Conservation (phyloP, 2,888 invertebrate species). For the Therioaphis trifolii region DNA sequence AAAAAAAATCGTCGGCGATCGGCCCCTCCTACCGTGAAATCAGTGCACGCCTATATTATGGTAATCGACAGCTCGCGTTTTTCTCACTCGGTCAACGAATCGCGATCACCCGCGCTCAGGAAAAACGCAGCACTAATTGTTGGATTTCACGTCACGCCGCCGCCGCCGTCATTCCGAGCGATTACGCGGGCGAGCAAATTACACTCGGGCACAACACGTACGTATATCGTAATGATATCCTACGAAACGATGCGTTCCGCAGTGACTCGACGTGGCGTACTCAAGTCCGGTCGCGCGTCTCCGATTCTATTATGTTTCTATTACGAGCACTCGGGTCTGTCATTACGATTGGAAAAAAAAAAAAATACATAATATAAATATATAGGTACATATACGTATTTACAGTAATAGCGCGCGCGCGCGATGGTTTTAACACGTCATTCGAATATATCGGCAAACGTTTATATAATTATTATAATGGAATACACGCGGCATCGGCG, state of each 20-base stretch:
- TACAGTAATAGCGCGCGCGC: not conserved
- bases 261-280: not conserved
- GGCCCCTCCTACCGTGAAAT: too few relatives aligned
- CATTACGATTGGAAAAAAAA: conserved; percentile 13
- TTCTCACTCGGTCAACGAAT: too few relatives aligned
- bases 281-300: not conserved
- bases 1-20: too few relatives aligned
- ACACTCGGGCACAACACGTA: not conserved
- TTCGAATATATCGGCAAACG: conserved; percentile 61
- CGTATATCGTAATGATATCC: not conserved
- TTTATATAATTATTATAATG: conserved; percentile 57
- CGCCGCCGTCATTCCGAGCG: not conserved
- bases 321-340: not conserved
- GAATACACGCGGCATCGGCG: too few relatives aligned
- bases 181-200: not conserved
- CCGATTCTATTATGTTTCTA: conserved; percentile 9
- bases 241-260: not conserved
- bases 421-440: conserved; percentile 46
- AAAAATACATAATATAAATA: conserved; percentile 8
- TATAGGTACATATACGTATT: too few relatives aligned
- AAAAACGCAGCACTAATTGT: not conserved
- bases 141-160: not conserved
- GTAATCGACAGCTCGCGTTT: too few relatives aligned
- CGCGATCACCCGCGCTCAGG: too few relatives aligned
- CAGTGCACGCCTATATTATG: too few relatives aligned